Conservation (phyloP, 2,888 invertebrate species). For the Pollenia labialis region DNA sequence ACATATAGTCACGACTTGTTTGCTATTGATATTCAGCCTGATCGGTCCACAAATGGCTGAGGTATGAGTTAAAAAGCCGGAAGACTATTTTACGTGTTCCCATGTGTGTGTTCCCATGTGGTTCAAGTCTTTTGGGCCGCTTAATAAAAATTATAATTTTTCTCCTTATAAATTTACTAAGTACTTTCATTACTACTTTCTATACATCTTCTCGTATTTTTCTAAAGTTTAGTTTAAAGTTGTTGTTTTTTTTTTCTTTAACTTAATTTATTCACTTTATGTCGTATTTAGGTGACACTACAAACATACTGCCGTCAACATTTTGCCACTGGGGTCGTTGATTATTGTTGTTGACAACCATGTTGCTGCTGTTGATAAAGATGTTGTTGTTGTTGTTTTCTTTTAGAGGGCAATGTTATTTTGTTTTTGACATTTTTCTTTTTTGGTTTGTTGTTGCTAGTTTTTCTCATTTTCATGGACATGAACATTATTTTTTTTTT, state of each 20-base stretch:
- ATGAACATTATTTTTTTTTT: slow-evolving; percentile 40
- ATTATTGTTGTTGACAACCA: slow-evolving; percentile 36
- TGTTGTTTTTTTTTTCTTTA: background rate
- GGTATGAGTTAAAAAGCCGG: too few relatives aligned
- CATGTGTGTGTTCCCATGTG: too few relatives aligned
- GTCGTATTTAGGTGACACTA: background rate
- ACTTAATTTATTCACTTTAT: background rate
- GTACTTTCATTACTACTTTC: background rate
- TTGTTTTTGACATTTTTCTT: slow-evolving; percentile 63
- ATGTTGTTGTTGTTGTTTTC: slow-evolving; percentile 20
- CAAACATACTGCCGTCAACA: background rate
- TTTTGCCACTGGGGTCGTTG: slow-evolving; percentile 8
- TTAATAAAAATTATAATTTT: too few relatives aligned
- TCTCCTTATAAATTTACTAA: too few relatives aligned
- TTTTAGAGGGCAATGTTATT: slow-evolving; percentile 63
- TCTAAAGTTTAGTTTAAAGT: background rate
- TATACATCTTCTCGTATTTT: background rate
- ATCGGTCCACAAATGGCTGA: too few relatives aligned
- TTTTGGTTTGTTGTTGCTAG: background rate
- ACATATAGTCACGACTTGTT: too few relatives aligned
- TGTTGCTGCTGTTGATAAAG: slow-evolving; percentile 18
- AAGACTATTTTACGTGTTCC: too few relatives aligned
- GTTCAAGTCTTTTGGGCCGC: too few relatives aligned
- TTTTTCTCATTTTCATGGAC: slow-evolving; percentile 56
- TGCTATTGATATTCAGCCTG: too few relatives aligned